Evolutionary conservation across 2,797 vertebrate genomes (phyloP).

Genomic region (Anolis apletophallus): DNA sequence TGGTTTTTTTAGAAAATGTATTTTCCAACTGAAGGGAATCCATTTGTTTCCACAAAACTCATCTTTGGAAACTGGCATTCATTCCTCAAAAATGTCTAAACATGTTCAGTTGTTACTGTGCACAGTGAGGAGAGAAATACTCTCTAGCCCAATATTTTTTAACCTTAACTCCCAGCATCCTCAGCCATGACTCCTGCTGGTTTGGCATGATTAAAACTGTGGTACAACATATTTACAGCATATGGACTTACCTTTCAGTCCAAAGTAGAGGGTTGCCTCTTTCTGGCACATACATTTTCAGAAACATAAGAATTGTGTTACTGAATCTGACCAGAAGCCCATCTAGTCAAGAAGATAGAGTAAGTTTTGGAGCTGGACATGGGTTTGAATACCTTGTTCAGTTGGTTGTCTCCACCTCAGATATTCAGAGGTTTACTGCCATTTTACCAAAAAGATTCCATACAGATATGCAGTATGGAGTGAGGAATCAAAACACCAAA

Average conservation of each 20-base stretch:
- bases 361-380: not conserved
- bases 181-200: too few species aligned
- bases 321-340: not conserved
- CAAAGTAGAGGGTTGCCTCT: not conserved
- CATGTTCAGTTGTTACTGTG: not conserved
- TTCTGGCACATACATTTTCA: not conserved
- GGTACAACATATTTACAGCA: not conserved
- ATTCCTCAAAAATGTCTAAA: not conserved
- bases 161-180: too few species aligned
- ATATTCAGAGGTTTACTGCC: too few species aligned
- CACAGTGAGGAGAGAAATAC: not conserved
- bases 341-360: not conserved
- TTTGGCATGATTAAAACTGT: not conserved
- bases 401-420: not conserved
- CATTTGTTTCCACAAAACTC: not conserved
- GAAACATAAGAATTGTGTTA: not conserved
- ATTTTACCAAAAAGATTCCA: not conserved
- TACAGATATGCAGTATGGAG: not conserved
- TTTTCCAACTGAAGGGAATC: not conserved
- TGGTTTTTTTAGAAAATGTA: not conserved
- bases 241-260: not conserved
- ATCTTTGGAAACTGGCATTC: not conserved
- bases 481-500: not conserved
- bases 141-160: not conserved
- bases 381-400: not conserved